Evolutionary conservation across 2,888 invertebrate species (phyloP), one percentile per base, ranked within the genome.

Genomic region (Ptilodon capucinus): DNA sequence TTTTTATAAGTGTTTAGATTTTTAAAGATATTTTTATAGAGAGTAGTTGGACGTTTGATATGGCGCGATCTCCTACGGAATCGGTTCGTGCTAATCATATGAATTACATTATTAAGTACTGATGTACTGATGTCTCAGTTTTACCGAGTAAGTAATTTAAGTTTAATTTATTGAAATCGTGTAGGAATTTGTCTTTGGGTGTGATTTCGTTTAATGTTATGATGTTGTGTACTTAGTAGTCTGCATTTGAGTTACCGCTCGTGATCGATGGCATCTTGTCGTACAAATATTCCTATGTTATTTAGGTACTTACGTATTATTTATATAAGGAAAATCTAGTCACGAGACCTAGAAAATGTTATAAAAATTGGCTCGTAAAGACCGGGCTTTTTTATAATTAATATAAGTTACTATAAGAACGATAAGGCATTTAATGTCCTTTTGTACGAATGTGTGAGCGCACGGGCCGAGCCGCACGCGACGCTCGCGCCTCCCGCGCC

Each of bases 211-310:
- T 87, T 84, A 74, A 77, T 78, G 71, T 77, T 82, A 74, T 76
- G 76, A 77, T 81, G 79, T 84, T 82, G 81, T 87, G 80, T 88
- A 86, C 76, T 84, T 83, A 85, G 77, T 84, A 86, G 86, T 89
- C 84, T 88, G 90, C 90, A 91, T 90, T 91, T 90, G 87, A 90
- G 90, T 91, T 91, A 91, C 91, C 91, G 88, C 85, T 90, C 88
- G 90, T 91, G 87, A 90, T 89, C 84, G 82, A 86, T 89, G 89
- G 89, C 90, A 90, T 90, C 90, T 89, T 86, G 88, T 90, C 91
- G 91, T 91, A 91, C 91, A 91, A 91, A 91, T 91, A 91, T 90
- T 90, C 90, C 91, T 91, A 90, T 87, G 86, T 89, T 90, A 85
- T 86, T 86, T 88, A 89, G 84, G 84, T 84, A 89, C 84, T 84